A percentile compares a stretch with the other conserved stretches of the same genome.
Conservation (phyloP, 2,888 invertebrate species). For the Ochlodes sylvanus region DNA sequence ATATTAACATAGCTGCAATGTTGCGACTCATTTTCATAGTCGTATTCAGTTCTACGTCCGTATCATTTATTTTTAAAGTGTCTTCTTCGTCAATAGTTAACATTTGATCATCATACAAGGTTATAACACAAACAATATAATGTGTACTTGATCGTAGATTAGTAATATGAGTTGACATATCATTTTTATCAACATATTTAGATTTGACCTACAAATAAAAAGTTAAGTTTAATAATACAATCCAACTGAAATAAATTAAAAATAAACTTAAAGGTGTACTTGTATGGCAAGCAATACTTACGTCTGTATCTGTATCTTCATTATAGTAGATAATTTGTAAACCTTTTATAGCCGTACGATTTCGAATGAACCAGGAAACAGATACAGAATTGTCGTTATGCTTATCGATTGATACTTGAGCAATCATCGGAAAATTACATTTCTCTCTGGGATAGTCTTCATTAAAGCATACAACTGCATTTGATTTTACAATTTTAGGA, state of each 20-base stretch:
- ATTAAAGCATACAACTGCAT: slow-evolving; percentile 66
- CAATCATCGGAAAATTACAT: slow-evolving; percentile 89
- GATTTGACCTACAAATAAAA: slow-evolving; percentile 68
- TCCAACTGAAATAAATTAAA: slow-evolving; percentile 10
- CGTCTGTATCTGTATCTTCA: slow-evolving; percentile 50
- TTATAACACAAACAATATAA: slow-evolving; percentile 73
- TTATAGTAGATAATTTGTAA: slow-evolving; percentile 93
- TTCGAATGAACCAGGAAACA: slow-evolving; percentile 95
- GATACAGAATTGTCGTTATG: slow-evolving; percentile 94
- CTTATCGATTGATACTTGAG: slow-evolving; percentile 93
- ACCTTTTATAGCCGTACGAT: slow-evolving; percentile 93
- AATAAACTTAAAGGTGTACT: slow-evolving; percentile 1
- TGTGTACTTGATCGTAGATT: slow-evolving; percentile 67
- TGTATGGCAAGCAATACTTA: slow-evolving; percentile 38
- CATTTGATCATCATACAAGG: slow-evolving; percentile 66
- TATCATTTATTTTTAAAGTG: slow-evolving; percentile 55
- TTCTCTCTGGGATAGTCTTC: slow-evolving; percentile 76
- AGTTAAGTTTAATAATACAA: slow-evolving; percentile 20
- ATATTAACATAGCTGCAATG: slow-evolving; percentile 66
- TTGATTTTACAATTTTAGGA: slow-evolving; percentile 81
- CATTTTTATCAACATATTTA: slow-evolving; percentile 68
- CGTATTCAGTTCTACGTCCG: slow-evolving; percentile 56
- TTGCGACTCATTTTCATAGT: slow-evolving; percentile 68
- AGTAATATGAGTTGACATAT: slow-evolving; percentile 68
- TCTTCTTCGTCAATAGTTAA: slow-evolving; percentile 56